These are phyloP conservation scores for Psococerastis gibbosa DNA, from an alignment of 2,888 invertebrate species.

Conservation along the genomic window DNA sequence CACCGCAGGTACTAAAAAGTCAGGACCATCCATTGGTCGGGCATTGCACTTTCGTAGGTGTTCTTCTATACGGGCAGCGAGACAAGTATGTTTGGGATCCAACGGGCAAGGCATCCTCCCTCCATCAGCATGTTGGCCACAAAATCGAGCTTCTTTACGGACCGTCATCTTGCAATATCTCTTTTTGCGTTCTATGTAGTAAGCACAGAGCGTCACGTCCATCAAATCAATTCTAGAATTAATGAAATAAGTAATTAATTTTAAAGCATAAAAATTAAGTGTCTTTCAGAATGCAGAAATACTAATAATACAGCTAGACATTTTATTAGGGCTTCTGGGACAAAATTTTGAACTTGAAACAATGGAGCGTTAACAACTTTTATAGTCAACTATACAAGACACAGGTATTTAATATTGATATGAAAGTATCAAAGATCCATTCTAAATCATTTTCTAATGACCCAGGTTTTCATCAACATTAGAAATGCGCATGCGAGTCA, in stretches of 20 bases:
- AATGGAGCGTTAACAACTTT: too few relatives aligned
- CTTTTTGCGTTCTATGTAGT: constrained; percentile 4
- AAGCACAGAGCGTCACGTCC: background rate
- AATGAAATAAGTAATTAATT: background rate
- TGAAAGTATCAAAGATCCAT: too few relatives aligned
- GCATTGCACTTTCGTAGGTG: constrained; percentile 6
- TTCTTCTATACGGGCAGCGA: background rate
- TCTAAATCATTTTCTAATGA: too few relatives aligned
- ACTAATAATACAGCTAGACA: background rate
- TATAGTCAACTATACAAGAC: too few relatives aligned
- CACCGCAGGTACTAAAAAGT: background rate
- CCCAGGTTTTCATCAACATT: too few relatives aligned
- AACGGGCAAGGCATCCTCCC: constrained; percentile 2
- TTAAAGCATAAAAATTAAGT: background rate
- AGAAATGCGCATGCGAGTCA: too few relatives aligned
- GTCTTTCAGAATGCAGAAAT: background rate
- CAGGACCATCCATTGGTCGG: background rate
- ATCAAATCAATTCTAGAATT: background rate
- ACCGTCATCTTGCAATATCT: background rate
- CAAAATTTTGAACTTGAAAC: too few relatives aligned
- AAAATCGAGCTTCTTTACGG: background rate
- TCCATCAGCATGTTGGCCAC: constrained; percentile 3
- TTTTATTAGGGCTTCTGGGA: too few relatives aligned
- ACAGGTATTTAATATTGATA: too few relatives aligned
- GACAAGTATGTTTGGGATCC: constrained; percentile 6